Evolutionary conservation across 2,888 invertebrate genomes (phyloP).

Genomic region (Oligia latruncula): DNA sequence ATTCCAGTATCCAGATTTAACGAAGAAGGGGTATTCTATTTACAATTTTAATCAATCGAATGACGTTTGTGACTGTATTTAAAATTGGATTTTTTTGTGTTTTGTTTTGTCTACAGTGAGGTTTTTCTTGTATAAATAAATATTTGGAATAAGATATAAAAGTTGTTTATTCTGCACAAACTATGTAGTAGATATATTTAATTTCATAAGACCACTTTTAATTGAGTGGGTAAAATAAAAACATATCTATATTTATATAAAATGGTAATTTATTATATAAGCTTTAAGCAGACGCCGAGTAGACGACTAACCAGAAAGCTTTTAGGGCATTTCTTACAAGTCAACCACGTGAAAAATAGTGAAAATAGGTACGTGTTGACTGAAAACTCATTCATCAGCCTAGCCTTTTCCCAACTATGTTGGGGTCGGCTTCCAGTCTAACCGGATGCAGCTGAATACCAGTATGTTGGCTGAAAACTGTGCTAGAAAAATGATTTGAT

Average conservation of each 20-base stretch:
- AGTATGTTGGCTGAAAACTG: not conserved
- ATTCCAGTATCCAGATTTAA: conserved; percentile 36
- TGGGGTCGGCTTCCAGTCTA: too few species aligned
- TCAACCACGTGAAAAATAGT: not conserved
- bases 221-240: not conserved
- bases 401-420: too few species aligned
- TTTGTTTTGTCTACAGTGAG: not conserved
- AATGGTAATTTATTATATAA: too few species aligned
- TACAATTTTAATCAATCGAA: conserved; percentile 57
- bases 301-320: not conserved
- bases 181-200: not conserved
- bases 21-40: conserved; percentile 54
- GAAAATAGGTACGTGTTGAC: not conserved
- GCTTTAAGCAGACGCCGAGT: not conserved
- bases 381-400: not conserved
- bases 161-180: too few species aligned
- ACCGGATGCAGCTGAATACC: too few species aligned
- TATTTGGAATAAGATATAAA: not conserved
- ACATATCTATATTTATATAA: too few species aligned
- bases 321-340: not conserved
- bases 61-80: conserved; percentile 52
- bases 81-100: not conserved
- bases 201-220: not conserved
- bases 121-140: not conserved
- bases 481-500: not conserved